These are phyloP conservation scores for Todus mexicanus DNA, from an alignment of 2,797 vertebrate species.

Conservation along the genomic window DNA sequence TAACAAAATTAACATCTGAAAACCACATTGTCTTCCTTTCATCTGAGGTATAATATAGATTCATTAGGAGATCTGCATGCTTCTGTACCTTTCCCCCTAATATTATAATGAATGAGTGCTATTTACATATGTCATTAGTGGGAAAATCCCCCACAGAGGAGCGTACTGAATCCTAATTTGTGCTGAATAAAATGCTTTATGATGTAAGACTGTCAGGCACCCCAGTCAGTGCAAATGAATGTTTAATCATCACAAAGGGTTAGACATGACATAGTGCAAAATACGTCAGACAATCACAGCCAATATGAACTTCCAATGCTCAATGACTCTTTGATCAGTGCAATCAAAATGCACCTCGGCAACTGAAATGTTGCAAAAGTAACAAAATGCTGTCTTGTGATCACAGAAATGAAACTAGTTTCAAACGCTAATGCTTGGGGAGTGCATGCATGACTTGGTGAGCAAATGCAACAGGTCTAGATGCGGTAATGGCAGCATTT, in stretches of 20 bases:
- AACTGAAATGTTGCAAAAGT: neutral
- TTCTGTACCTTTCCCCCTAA: constrained; percentile 47
- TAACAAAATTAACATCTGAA: constrained; percentile 61
- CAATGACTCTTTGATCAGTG: neutral
- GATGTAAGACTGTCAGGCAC: constrained; percentile 57
- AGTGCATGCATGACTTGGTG: neutral
- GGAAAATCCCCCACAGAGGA: constrained; percentile 65
- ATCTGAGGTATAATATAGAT: constrained; percentile 52
- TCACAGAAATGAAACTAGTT: neutral
- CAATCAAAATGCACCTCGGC: neutral
- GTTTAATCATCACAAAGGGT: constrained; percentile 52
- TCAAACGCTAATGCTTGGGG: neutral
- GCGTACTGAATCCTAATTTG: constrained; percentile 53
- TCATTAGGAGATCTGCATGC: constrained; percentile 59
- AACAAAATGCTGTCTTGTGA: neutral
- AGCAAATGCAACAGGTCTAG: neutral
- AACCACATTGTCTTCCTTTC: constrained; percentile 58
- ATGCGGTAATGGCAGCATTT: neutral
- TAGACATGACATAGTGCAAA: constrained; percentile 7
- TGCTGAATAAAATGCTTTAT: constrained; percentile 53
- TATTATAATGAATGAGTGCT: constrained; percentile 55
- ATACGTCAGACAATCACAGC: constrained; percentile 20
- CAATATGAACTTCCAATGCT: neutral
- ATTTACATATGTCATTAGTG: constrained; percentile 67
- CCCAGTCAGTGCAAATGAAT: neutral